Evolutionary conservation across 2,797 vertebrate species (phyloP), one percentile per base, ranked within the genome.

Genomic region (Caiman crocodilus): DNA sequence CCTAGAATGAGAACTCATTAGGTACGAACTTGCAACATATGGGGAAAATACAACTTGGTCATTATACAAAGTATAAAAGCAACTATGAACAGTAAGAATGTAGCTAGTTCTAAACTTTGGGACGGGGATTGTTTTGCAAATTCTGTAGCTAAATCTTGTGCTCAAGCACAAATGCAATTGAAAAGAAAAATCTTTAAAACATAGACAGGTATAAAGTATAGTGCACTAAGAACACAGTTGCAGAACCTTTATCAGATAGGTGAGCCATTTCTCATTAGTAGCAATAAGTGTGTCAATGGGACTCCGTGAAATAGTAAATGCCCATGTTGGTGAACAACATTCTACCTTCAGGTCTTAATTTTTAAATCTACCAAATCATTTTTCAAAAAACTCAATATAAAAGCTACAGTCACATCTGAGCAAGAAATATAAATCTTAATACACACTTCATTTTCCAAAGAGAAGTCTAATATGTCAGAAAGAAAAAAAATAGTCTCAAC

Each of bases 21-120:
- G 84, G 14, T 79, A 28, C 25, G 85, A 93, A 90, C 1, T 6
- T n/a, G 73, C 21, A 90, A 77, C 76, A 94, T 93, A 32, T 94
- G 50, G 28, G 74, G 4, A 6, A 30, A 76, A 91, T 89, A 79
- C 14, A 2, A 14, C 6, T 86, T 59, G 77, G 63, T 88, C 2
- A 3, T 9, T 1, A 0, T 71, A 57, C 42, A 50, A 50, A 50
- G 42, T 50, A 50, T 50, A 50, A 50, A 50, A 50, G 42, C 42
- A 50, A 50, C 42, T 50, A 50, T 50, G 42, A 9, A 50, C 42
- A 50, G 42, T 50, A 50, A 50, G 42, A 50, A 50, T 10, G 9
- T 50, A 50, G 6, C 75, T 79, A 59, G 76, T 4, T 23, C 60
- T 63, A 82, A 94, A 78, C 23, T 77, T 56, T n/a, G 16, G 5